A percentile compares a stretch with the other conserved stretches of the same genome.
These are phyloP conservation scores for Sinella curviseta DNA, from an alignment of 1,140 invertebrate genomes.

Conservation along the genomic window DNA sequence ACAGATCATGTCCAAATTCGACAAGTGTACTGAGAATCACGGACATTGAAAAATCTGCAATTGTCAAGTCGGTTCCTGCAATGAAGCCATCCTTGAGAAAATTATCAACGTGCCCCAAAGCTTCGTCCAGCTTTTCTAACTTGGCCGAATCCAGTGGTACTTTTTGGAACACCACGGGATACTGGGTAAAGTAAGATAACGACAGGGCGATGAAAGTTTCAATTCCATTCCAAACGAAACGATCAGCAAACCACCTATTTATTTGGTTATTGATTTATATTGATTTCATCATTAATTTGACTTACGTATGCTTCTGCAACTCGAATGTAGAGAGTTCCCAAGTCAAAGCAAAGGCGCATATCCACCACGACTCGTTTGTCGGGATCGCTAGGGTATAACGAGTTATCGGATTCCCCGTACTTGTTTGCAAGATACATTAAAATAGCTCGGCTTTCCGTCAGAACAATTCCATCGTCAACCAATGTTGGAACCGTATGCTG, in stretches of 20 bases:
- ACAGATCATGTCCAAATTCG: constrained; percentile 64
- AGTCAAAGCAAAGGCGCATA: constrained; percentile 73
- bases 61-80: constrained; percentile 60
- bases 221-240: not conserved
- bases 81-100: constrained; percentile 50
- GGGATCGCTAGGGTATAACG: constrained; percentile 68
- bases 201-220: no score
- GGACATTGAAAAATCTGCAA: constrained; percentile 62
- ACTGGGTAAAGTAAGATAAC: constrained; percentile 59
- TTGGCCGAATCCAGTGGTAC: constrained; percentile 45
- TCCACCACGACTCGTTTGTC: constrained; percentile 70
- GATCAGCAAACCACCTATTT: not conserved
- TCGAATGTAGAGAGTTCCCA: constrained; percentile 64
- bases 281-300: constrained; percentile 38
- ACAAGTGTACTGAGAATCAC: constrained; percentile 53
- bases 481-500: constrained; percentile 70
- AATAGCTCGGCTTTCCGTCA: constrained; percentile 65
- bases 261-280: not conserved
- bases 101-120: constrained; percentile 49
- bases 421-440: constrained; percentile 64
- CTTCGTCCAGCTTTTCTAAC: constrained; percentile 49
- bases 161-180: constrained; percentile 53
- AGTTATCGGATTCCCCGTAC: constrained; percentile 65
- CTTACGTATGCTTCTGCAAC: constrained; percentile 67
- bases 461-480: constrained; percentile 65